Conservation (phyloP, 2,797 vertebrate genomes). For the Staurois parvus region DNA sequence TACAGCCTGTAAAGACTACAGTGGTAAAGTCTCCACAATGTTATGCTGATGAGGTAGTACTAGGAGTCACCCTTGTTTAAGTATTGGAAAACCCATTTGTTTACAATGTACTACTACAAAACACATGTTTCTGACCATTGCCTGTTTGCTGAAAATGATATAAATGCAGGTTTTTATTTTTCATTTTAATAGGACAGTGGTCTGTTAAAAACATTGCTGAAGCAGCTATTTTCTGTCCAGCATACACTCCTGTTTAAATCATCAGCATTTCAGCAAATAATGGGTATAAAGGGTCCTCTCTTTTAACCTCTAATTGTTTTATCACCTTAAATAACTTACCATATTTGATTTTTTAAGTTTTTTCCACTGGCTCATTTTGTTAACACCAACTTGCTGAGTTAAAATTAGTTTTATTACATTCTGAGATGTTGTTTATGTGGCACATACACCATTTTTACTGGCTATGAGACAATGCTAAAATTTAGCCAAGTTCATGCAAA, state of each 20-base stretch:
- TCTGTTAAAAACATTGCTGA: neutral
- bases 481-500: constrained; percentile 6
- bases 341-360: constrained; percentile 13
- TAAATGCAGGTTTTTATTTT: neutral
- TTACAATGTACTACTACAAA: neutral
- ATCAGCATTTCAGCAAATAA: constrained; percentile 5
- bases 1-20: neutral
- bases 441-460: constrained; percentile 40
- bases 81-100: neutral
- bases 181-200: neutral
- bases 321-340: neutral
- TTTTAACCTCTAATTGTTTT: constrained; percentile 37
- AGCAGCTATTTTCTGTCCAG: neutral
- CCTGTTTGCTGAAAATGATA: neutral
- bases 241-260: neutral
- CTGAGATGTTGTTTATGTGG: constrained; percentile 39
- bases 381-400: constrained; percentile 12
- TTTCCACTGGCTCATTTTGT: constrained; percentile 31
- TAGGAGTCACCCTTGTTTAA: neutral
- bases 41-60: neutral
- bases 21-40: neutral
- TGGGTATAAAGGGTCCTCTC: constrained; percentile 7
- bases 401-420: constrained; percentile 47
- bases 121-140: neutral
- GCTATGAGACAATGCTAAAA: constrained; percentile 34